Conservation (phyloP, 37 sponge, comb jelly and placozoan species). For the Mnemiopsis leidyi region DNA sequence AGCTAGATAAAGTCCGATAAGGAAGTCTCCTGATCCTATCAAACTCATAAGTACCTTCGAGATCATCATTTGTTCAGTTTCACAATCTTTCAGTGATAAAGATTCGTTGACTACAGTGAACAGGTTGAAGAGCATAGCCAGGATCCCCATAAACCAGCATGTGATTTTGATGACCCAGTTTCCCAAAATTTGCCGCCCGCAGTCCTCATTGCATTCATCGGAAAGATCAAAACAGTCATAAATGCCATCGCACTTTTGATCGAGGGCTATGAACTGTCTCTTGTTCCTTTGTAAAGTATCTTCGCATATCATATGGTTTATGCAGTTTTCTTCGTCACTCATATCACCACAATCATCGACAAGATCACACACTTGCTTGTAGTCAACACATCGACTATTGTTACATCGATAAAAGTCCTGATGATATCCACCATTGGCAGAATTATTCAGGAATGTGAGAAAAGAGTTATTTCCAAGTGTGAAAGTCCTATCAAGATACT, state of each 20-base stretch:
- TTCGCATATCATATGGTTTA: neutral
- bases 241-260: too few species aligned
- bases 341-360: too few species aligned
- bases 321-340: neutral
- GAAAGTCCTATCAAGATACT: neutral
- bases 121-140: neutral
- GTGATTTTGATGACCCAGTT: neutral
- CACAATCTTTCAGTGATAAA: neutral
- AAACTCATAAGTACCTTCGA: neutral
- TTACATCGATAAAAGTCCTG: neutral
- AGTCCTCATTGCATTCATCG: slow-evolving; percentile 30
- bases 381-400: neutral
- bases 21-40: neutral
- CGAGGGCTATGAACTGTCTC: neutral
- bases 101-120: neutral
- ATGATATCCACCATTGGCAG: neutral
- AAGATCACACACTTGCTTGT: too few species aligned
- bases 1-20: neutral
- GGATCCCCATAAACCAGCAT: neutral
- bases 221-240: too few species aligned
- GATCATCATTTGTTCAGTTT: neutral
- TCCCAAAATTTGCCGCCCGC: neutral
- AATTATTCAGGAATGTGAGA: too few species aligned
- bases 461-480: neutral
- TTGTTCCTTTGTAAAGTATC: too few species aligned